A percentile compares a stretch with the other conserved stretches of the same genome.
Conservation (phyloP, 2,888 invertebrate genomes). For the Drosophila nigritarsus region DNA sequence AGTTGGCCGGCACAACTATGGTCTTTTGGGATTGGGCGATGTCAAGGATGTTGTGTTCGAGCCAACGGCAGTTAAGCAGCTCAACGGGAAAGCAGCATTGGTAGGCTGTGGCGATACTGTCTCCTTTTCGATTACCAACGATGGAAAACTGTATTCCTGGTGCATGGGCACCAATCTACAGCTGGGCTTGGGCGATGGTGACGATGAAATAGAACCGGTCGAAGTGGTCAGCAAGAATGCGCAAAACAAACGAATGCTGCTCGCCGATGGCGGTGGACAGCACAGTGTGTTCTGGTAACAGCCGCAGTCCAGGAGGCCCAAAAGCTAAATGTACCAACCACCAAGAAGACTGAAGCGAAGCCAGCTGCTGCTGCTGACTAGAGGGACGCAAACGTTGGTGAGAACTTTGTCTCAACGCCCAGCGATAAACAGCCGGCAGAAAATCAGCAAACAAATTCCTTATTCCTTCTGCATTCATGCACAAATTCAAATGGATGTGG, state of each 20-base stretch:
- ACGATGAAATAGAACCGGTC: constrained; percentile 88
- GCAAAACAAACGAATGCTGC: no score
- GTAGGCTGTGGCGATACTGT: constrained; percentile 91
- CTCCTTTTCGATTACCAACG: constrained; percentile 93
- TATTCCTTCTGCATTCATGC: not conserved
- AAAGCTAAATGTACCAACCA: no score
- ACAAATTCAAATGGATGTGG: not conserved
- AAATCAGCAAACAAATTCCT: no score
- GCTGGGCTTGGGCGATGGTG: constrained; percentile 91
- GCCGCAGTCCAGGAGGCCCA: no score
- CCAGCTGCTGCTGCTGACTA: not conserved
- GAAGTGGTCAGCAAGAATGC: constrained; percentile 85
- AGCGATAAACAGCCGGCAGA: not conserved
- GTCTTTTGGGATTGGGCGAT: constrained; percentile 94
- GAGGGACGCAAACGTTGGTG: not conserved
- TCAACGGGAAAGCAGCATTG: constrained; percentile 88
- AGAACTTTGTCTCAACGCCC: not conserved
- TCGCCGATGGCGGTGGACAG: no score
- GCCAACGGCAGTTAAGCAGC: constrained; percentile 87
- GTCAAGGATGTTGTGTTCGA: constrained; percentile 87
- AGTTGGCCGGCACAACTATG: constrained; percentile 95
- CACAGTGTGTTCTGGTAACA: no score
- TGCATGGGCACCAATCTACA: constrained; percentile 97
- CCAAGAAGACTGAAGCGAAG: no score
- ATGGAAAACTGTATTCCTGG: constrained; percentile 93